Evolutionary conservation across 2,113 vertebrate genomes (phyloP).

Genomic region (Syrmaticus mikado): DNA sequence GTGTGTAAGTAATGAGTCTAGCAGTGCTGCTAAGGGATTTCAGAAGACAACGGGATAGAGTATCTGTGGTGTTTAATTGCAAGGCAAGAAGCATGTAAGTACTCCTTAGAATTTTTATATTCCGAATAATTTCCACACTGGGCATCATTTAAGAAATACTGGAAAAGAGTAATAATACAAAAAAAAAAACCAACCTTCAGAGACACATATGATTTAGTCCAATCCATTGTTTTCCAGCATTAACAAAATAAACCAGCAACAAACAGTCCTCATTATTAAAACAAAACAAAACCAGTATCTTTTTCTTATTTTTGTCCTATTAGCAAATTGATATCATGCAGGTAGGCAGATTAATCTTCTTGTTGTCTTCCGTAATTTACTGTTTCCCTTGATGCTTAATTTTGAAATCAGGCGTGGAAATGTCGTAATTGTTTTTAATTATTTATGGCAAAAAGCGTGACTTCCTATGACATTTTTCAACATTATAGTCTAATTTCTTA

Average conservation of each 20-base stretch:
- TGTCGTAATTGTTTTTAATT: neutral
- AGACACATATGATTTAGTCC: neutral
- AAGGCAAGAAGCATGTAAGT: neutral
- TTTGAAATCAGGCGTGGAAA: neutral
- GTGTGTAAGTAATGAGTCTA: neutral
- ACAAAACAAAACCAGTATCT: neutral
- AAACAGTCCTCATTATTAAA: neutral
- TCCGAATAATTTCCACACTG: neutral
- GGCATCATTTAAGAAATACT: neutral
- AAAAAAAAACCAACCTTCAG: neutral
- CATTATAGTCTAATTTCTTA: neutral
- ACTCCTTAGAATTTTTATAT: neutral
- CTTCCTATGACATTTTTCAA: neutral
- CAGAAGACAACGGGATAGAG: neutral
- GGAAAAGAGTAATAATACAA: neutral
- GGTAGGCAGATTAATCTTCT: neutral
- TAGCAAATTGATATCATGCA: neutral
- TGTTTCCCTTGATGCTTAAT: neutral
- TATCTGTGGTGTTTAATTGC: neutral
- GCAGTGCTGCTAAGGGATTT: neutral
- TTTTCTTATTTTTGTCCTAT: neutral
- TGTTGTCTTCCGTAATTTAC: neutral
- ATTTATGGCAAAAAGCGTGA: neutral
- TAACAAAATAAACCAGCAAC: neutral
- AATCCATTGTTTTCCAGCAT: neutral